Conservation (phyloP, 2,888 invertebrate genomes). For the Argyresthia albistria region DNA sequence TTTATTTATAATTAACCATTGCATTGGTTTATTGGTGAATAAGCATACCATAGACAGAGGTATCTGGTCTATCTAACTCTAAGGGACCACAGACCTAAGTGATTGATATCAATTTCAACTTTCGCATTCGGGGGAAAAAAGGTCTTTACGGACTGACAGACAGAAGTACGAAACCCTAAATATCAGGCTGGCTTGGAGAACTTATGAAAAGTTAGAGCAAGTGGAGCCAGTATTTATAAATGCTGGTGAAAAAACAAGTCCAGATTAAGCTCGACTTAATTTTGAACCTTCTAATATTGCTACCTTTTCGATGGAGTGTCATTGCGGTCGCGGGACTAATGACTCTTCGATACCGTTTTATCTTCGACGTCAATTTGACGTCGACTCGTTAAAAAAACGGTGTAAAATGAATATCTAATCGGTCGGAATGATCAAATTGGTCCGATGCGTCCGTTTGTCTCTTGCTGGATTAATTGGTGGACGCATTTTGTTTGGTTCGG, state of each 20-base stretch:
- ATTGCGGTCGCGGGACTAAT: neutral
- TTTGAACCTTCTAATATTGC: neutral
- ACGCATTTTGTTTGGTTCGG: neutral
- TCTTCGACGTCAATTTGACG: neutral
- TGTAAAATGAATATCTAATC: slow-evolving; percentile 2
- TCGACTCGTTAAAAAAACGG: slow-evolving; percentile 1
- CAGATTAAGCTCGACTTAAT: neutral
- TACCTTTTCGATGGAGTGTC: neutral
- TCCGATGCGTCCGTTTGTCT: too few species aligned
- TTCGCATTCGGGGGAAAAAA: too few species aligned
- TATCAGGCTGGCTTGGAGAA: too few species aligned
- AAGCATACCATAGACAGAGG: neutral
- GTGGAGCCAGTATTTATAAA: neutral
- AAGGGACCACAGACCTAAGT: too few species aligned
- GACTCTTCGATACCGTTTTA: neutral
- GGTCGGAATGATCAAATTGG: neutral
- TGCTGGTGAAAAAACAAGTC: neutral
- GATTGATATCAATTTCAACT: too few species aligned
- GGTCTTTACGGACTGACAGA: too few species aligned
- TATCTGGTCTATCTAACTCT: neutral
- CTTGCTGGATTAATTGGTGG: neutral
- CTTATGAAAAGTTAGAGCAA: too few species aligned
- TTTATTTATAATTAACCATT: neutral
- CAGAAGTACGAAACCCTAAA: too few species aligned
- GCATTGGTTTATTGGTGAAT: too few species aligned